Evolutionary conservation across 2,113 vertebrate species (phyloP).

Genomic region (Orycteropus afer): DNA sequence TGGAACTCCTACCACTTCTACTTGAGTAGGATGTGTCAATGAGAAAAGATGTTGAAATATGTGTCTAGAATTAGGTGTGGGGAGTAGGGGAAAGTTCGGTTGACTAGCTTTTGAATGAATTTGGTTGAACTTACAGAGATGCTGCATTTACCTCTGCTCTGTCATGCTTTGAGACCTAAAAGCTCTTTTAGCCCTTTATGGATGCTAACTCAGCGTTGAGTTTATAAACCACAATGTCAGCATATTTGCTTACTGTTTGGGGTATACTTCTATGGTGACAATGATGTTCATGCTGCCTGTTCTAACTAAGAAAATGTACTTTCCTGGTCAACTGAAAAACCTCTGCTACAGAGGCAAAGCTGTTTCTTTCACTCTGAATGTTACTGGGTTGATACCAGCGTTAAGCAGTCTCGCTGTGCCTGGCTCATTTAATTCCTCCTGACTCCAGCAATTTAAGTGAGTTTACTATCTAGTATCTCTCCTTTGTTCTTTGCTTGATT

Average conservation of each 20-base stretch:
- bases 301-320: background rate
- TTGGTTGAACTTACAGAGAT: background rate
- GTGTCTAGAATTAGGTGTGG: background rate
- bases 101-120: too few relatives aligned
- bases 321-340: background rate
- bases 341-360: background rate
- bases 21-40: background rate
- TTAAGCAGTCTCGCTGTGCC: background rate
- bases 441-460: background rate
- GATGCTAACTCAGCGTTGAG: background rate
- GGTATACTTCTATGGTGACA: background rate
- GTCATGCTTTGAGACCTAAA: background rate
- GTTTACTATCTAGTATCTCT: background rate
- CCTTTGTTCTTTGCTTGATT: background rate
- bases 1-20: background rate
- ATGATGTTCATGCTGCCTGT: background rate
- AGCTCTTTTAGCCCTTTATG: background rate
- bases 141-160: background rate
- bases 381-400: background rate
- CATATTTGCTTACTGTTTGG: background rate
- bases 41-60: background rate
- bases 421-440: background rate
- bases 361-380: background rate
- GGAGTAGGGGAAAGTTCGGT: background rate
- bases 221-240: background rate